These are phyloP conservation scores for Syrphus vitripennis DNA, from an alignment of 2,888 invertebrate genomes.

Conservation along the genomic window DNA sequence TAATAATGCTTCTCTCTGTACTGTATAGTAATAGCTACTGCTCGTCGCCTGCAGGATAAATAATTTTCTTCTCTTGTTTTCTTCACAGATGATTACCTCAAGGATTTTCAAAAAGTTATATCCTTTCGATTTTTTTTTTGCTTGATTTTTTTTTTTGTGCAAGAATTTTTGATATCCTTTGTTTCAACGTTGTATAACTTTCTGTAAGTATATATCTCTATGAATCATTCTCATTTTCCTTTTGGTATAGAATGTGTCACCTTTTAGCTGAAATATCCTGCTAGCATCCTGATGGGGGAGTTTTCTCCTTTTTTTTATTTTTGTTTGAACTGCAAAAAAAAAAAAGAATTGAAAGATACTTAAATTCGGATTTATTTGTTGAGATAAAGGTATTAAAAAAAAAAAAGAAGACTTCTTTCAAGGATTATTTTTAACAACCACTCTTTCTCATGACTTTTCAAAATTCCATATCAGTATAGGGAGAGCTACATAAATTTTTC, in stretches of 20 bases:
- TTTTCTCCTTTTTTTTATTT: not conserved
- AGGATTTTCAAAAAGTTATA: conserved; percentile 58
- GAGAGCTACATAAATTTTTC: conserved; percentile 21
- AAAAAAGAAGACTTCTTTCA: not conserved
- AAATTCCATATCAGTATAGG: not conserved
- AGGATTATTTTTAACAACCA: not conserved
- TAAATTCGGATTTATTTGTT: conserved; percentile 47
- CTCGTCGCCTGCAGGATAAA: not conserved
- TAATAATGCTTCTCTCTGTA: not conserved
- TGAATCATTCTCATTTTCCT: not conserved
- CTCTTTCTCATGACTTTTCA: not conserved
- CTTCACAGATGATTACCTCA: conserved; percentile 63
- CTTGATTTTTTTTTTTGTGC: not conserved
- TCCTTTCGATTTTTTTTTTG: conserved; percentile 44
- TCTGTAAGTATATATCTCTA: not conserved
- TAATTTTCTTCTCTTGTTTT: conserved; percentile 50
- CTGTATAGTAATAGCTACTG: not conserved
- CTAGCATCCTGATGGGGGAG: not conserved
- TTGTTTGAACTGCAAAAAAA: conserved; percentile 44
- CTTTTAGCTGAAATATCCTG: not conserved
- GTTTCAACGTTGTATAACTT: conserved; percentile 22
- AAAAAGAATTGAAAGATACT: conserved; percentile 49
- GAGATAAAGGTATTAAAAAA: not conserved
- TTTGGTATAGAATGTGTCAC: not conserved
- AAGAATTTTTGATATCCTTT: conserved; percentile 20